Conservation (phyloP, 2,797 vertebrate species). For the Allobates femoralis region DNA sequence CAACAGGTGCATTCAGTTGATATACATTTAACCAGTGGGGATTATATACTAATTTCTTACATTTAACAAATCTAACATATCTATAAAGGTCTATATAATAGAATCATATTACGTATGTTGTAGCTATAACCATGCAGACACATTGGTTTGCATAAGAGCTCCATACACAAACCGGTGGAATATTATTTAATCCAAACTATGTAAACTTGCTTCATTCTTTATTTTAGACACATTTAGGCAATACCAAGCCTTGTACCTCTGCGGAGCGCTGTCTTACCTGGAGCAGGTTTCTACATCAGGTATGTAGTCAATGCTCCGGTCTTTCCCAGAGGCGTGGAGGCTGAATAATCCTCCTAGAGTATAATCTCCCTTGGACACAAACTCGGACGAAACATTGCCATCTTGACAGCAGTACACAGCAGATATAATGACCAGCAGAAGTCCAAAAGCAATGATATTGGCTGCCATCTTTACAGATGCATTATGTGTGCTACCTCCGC, state of each 20-base stretch:
- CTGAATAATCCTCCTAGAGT: conserved; percentile 56
- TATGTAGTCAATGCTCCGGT: not conserved
- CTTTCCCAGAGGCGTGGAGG: conserved; percentile 33
- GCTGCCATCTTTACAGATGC: not conserved
- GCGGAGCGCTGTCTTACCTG: conserved; percentile 32
- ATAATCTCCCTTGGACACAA: conserved; percentile 43
- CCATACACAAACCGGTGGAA: not conserved
- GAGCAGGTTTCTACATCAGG: conserved; percentile 28
- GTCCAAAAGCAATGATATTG: not conserved
- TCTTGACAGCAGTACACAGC: not conserved
- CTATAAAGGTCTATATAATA: not conserved
- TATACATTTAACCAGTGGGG: not conserved
- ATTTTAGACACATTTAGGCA: not conserved
- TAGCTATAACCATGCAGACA: not conserved
- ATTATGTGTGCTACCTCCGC: not conserved
- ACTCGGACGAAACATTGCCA: conserved; percentile 2
- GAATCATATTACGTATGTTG: not conserved
- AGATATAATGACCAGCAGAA: not conserved
- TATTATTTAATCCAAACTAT: not conserved
- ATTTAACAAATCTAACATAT: not conserved
- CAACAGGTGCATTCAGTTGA: not conserved
- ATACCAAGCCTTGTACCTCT: not conserved
- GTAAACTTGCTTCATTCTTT: not conserved
- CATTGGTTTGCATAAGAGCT: not conserved
- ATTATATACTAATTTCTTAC: not conserved